A percentile compares a stretch with the other conserved stretches of the same genome.
Evolutionary conservation across 2,888 invertebrate genomes (phyloP).

Genomic region (Cheilosia urbana): DNA sequence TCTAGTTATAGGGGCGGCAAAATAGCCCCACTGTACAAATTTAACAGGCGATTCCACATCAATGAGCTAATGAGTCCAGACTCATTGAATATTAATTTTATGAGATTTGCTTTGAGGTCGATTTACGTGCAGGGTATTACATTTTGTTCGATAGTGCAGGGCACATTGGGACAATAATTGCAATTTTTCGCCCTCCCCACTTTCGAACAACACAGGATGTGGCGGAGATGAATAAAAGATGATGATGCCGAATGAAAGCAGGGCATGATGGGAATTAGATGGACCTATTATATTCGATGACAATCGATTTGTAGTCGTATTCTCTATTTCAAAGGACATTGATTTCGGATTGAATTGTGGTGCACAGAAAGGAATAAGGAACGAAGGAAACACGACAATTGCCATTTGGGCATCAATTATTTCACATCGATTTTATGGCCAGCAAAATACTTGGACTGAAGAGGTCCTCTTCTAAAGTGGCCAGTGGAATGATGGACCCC

Average conservation of each 20-base stretch:
- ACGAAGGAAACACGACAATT: no score
- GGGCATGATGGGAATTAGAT: background rate
- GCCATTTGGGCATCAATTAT: no score
- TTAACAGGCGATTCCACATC: slow-evolving; percentile 65
- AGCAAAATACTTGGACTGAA: no score
- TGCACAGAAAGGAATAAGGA: no score
- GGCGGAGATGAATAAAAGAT: slow-evolving; percentile 24
- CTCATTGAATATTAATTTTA: slow-evolving; percentile 63
- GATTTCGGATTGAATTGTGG: no score
- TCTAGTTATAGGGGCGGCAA: background rate
- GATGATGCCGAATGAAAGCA: slow-evolving; percentile 4
- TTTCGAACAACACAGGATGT: background rate
- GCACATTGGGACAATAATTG: slow-evolving; percentile 8
- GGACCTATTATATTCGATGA: slow-evolving; percentile 1
- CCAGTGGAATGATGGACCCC: no score
- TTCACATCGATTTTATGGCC: no score
- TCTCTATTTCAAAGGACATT: background rate
- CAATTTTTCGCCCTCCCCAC: background rate
- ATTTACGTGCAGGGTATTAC: slow-evolving; percentile 28
- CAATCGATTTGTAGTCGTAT: background rate
- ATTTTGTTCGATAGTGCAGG: background rate
- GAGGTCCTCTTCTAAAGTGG: no score
- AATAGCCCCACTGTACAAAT: slow-evolving; percentile 31
- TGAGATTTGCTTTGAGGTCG: slow-evolving; percentile 30
- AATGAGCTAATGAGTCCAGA: slow-evolving; percentile 51